phyloP scores from a whole-genome alignment of 2,113 vertebrate species.

The Cygnus atratus region DNA sequence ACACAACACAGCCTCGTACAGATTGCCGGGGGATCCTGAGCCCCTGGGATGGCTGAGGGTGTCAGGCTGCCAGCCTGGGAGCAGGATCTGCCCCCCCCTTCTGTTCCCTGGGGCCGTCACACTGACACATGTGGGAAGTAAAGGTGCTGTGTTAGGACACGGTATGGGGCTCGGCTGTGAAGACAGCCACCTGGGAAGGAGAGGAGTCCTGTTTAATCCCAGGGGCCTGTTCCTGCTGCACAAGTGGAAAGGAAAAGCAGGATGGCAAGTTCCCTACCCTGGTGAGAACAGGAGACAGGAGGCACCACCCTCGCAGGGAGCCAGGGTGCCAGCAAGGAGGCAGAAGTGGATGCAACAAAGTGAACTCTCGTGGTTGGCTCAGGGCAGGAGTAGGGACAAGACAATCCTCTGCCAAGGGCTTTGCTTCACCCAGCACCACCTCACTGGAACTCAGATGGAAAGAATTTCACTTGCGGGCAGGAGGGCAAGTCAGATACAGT shows the following conservation, averaged over 20 bases:
- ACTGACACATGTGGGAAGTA: rapidly evolving
- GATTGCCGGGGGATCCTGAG: rapidly evolving
- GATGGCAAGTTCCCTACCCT: not conserved
- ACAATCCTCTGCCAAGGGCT: constrained; percentile 34
- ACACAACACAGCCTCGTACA: rapidly evolving
- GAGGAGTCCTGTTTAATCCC: not conserved
- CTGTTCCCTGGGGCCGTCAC: not conserved
- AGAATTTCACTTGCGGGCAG: constrained; percentile 52
- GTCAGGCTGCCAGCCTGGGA: not conserved
- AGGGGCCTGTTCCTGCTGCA: not conserved
- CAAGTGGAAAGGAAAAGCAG: not conserved
- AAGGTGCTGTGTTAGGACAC: not conserved
- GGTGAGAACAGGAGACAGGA: not conserved
- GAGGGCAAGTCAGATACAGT: constrained; percentile 51
- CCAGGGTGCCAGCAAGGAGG: not conserved
- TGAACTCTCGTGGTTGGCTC: not conserved
- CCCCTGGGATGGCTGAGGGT: not conserved
- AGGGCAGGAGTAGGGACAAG: not conserved
- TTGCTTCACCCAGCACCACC: not conserved
- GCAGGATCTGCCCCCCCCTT: not conserved
- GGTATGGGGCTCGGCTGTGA: rapidly evolving
- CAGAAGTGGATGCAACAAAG: constrained; percentile 5
- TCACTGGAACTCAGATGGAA: constrained; percentile 45
- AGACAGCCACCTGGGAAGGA: not conserved
- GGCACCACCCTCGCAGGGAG: not conserved